Evolutionary conservation across 2,888 invertebrate genomes (phyloP), one percentile per base, ranked within the genome.

Genomic region (Beris morrisii): DNA sequence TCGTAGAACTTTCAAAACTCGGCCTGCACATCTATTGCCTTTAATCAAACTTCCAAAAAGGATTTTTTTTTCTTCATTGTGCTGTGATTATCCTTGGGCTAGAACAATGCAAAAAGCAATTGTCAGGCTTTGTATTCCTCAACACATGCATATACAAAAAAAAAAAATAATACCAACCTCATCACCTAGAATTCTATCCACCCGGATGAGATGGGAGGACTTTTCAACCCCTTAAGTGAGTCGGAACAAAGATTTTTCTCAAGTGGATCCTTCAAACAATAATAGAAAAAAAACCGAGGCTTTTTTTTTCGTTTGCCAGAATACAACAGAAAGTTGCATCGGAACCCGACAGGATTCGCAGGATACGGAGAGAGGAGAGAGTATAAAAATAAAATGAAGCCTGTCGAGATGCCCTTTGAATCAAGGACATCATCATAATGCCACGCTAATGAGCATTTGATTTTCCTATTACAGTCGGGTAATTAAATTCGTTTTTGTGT

Each of bases 221-320:
- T 22, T 58, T 56, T 50, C 38, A 57, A 43, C 52, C 57, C 56
- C 54, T 64, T 65, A 56, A 61, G 63, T 52, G 56, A 64, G 59
- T 67, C 67, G 69, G 67, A 69, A 69, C 69, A 69, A 69, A 65
- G 69, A 69, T 57, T 67, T 69, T 66, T 61, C 65, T 69, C 63
- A 67, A 69, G 69, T 67, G 67, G 56, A 44, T 65, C 50, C 55
- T 65, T 65, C 52, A 61, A 44, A 61, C 43, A 32, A 61, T 50
- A 50, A 61, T 56, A 55, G 56, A 65, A 64, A 5, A 56, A 56
- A 46, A 46, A 45, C 12, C 5, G 12, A 32, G 44, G 31, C 1
- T 38, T 38, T 38, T 38, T 38, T 9, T 38, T 13, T 11, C 30
- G 56, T 44, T 48, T 38, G 38, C 38, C 9, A 38, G 9, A 38